These are phyloP conservation scores for Oncorhynchus clarkii DNA, from an alignment of 2,113 vertebrate species.

Conservation along the genomic window DNA sequence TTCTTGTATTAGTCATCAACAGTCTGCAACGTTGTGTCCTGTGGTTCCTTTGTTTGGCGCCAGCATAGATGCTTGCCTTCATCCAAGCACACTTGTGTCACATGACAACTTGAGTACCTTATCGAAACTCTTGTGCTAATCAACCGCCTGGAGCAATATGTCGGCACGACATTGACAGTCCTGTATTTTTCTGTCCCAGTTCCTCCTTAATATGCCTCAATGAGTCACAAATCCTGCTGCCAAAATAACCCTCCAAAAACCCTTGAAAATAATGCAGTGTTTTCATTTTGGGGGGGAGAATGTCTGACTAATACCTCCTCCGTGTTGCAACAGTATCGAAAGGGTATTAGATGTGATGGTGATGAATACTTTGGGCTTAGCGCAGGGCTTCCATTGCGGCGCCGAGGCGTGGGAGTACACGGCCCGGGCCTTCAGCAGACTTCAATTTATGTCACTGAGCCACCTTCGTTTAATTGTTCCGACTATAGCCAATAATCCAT, in stretches of 20 bases:
- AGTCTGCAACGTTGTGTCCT: neutral
- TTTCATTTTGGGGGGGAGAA: too few relatives aligned
- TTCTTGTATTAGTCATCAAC: neutral
- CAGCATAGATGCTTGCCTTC: neutral
- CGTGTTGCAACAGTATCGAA: neutral
- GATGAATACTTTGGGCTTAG: neutral
- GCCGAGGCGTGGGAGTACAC: neutral
- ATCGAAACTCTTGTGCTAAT: too few relatives aligned
- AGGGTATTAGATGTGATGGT: neutral
- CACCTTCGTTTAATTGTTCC: constrained; percentile 3
- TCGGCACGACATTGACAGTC: too few relatives aligned
- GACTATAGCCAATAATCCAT: constrained; percentile 2
- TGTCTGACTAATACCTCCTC: too few relatives aligned
- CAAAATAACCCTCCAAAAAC: neutral
- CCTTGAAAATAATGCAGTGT: neutral
- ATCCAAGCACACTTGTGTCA: neutral
- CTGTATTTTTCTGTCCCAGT: too few relatives aligned
- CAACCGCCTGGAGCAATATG: too few relatives aligned
- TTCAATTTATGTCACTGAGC: constrained; percentile 1
- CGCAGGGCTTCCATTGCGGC: neutral
- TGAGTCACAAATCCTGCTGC: neutral
- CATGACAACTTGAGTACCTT: too few relatives aligned
- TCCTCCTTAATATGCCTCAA: neutral
- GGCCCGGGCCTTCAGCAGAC: neutral
- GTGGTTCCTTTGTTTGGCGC: neutral